Evolutionary conservation across 2,888 invertebrate genomes (phyloP), one percentile per base, ranked within the genome.

Genomic region (Perizoma flavofasciatum): DNA sequence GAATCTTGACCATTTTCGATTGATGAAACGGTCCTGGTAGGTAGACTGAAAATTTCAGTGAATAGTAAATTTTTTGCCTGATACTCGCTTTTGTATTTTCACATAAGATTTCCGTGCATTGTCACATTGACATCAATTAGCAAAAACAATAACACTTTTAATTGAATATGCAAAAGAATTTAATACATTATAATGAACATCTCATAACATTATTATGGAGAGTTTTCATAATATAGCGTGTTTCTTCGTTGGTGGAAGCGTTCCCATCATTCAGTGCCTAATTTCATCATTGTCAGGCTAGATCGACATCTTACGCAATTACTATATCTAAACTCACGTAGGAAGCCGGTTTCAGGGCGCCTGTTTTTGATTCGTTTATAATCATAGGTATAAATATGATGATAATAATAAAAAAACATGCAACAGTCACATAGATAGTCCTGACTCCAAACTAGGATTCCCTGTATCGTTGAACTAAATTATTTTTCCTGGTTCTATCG

Each of bases 181-280:
- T 76, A 72, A 78, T 71, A 75, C 65, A 71, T 63, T 61, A 51
- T 63, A 67, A 66, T 61, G 49, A 57, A 59, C 59, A 61, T 76
- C 71, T 74, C 77, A 75, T 74, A 77, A 71, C 69, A 69, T 51
- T 57, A 48, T 56, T 65, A 59, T 69, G 65, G 58, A 57, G 54
- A 69, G 70, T 75, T 77, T 74, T 76, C 74, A 74, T 79, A 77
- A 77, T 73, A 75, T 55, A 22, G 34, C 47, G 65, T 63, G 51
- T 53, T 63, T 61, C 50, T 57, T 65, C 54, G 53, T 43, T 66
- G 65, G 11, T 61, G 50, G 54, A 63, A 61, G 50, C 56, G 67
- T 75, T 82, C 82, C 70, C 81, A 81, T 76, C 71, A 67, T 78
- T 73, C 66, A 67, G 51, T 62, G 67, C 55, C 70, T 72, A 72